Evolutionary conservation across 1,140 invertebrate species (phyloP), one percentile per base, ranked within the genome.

Genomic region (Sycophila sp.): DNA sequence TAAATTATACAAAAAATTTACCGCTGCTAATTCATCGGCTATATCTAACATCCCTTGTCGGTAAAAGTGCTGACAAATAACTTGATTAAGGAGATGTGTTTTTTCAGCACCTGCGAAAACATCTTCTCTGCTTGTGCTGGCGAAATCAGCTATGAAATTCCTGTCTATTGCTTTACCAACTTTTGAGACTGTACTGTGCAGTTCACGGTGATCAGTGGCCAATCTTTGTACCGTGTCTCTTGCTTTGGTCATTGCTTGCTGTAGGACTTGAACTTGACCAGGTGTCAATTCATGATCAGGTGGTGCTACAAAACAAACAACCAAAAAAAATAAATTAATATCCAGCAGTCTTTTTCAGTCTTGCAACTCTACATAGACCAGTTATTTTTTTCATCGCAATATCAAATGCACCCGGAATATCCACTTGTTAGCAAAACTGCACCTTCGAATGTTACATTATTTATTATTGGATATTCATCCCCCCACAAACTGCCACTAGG

Each of bases 31-130:
- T 78, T 92, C 90, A 81, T 96, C 93, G 17, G 94, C 95, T 68
- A 97, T 94, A 73, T 96, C 93, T 40, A 96, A 87, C 90, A 95
- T 92, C 49, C 97, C 97, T 86, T 98, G 95, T 70, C 97, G 90
- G 81, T 96, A 94, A 81, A 98, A 96, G 89, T 99, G 97, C 81
- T 98, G 95, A 77, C 95, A 96, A 42, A 99, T 95, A n/a, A 97
- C 94, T 87, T 97, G 92, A 86, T 98, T 98, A 45, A 99, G 86
- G 15, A 96, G 87, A 72, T 92, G 89, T 36, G 91, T 88, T 78
- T 96, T 96, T 47, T 93, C 91, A 26, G 92, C 85, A 24, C 91
- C 90, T 51, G 92, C 91, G 82, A 98, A 95, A 0, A 94, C 91
- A 82, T 96, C 94, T 63, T 96, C 94, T 73, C 93, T 91, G 49